Base-by-base conservation (phyloP, 2,888 invertebrate species). In the Erpobdella octoculata region DNA sequence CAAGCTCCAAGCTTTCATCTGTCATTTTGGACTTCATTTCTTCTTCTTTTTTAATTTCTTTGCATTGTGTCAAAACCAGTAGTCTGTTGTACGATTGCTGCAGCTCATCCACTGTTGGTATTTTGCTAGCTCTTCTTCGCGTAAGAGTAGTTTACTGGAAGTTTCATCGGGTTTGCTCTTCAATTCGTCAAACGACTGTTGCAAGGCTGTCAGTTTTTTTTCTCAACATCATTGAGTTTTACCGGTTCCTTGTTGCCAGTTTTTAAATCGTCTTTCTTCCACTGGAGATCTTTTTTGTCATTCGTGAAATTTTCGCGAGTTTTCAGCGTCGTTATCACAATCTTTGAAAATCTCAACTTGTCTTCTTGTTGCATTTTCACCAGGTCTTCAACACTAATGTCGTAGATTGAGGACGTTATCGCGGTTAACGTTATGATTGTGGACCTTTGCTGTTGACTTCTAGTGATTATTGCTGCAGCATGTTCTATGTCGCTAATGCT, bases 241-340 rank as follows among this genome's bases (percentile, higher is more conserved):
- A 36, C 41, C 21, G 35, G 28, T 21, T 69, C 37, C 9, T 48
- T 48, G n/a, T 66, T 71, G 25, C 58, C n/a, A 37, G 36, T 71
- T 58, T 35, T 68, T 28, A 66, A 28, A 0, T 71, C 71, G n/a
- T 71, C 70, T 33, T 70, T 70, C 4, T 21, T 31, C 12, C n/a
- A 65, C 31, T 38, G 38, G 1, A 65, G 37, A 46, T 71, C 71
- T 2, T 48, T 65, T n/a, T 65, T 68, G 2, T 18, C 48, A 31
- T 21, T 68, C 21, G 21, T 35, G 21, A 31, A n/a, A 21, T 68
- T 48, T 2, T 31, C 53, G 31, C n/a, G 36, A n/a, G 31, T 41
- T 25, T 25, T 37, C 0, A 8, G 31, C 41, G 38, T 21, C 0
- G 36, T 41, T 41, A 25, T 37, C 12, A 8, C 28, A 9, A 31